phyloP scores from a whole-genome alignment of 2,888 invertebrate species.

The Pseudoips prasinana region DNA sequence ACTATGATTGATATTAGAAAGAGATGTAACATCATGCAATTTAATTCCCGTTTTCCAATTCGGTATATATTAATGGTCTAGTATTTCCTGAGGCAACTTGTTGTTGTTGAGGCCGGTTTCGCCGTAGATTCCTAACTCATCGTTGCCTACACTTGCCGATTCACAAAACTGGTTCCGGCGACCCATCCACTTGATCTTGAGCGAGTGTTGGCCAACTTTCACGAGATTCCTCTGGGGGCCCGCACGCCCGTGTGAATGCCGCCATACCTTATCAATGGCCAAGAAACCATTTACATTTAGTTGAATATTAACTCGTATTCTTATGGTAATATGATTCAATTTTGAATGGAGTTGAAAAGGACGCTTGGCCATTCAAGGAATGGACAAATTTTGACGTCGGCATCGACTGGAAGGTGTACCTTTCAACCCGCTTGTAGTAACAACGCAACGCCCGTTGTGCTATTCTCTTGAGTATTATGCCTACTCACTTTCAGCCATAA shows the following conservation, averaged over 20 bases:
- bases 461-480: conserved; percentile 20
- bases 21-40: too few species aligned
- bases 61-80: conserved; percentile 36
- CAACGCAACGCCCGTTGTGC: conserved; percentile 19
- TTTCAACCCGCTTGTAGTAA: too few species aligned
- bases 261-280: too few species aligned
- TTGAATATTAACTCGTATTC: too few species aligned
- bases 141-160: conserved; percentile 65
- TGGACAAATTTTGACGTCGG: too few species aligned
- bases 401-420: too few species aligned
- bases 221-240: conserved; percentile 70
- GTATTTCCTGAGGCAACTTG: conserved; percentile 30
- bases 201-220: conserved; percentile 74
- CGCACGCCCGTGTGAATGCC: conserved; percentile 51
- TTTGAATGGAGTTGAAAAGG: too few species aligned
- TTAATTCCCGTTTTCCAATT: conserved; percentile 16
- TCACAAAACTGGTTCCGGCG: conserved; percentile 63
- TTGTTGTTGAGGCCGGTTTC: conserved; percentile 32
- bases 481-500: conserved; percentile 26
- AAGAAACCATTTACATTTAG: too few species aligned
- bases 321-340: too few species aligned
- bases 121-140: conserved; percentile 41
- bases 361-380: too few species aligned
- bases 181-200: conserved; percentile 69
- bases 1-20: too few species aligned